Conservation (phyloP, 2,113 vertebrate genomes). For the Cynocephalus volans region DNA sequence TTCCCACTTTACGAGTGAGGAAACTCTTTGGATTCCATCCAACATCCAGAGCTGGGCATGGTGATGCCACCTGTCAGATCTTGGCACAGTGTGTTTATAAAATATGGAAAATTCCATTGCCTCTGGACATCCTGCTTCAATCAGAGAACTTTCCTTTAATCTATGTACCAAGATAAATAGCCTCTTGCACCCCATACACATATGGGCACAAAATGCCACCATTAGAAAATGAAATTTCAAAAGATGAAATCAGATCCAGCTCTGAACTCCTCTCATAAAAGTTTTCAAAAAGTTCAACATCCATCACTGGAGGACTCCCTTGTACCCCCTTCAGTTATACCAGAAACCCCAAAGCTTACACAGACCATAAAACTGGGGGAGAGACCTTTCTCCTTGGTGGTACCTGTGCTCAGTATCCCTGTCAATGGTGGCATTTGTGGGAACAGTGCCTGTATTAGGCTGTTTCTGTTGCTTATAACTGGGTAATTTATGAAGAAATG, state of each 20-base stretch:
- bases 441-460: not conserved
- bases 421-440: not conserved
- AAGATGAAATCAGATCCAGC: not conserved
- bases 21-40: not conserved
- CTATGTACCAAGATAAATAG: not conserved
- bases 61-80: not conserved
- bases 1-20: not conserved
- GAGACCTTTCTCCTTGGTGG: not conserved
- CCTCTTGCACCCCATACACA: not conserved
- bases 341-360: not conserved
- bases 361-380: not conserved
- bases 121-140: not conserved
- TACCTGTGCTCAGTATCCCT: not conserved
- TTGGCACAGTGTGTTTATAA: not conserved
- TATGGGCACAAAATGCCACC: not conserved
- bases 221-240: not conserved
- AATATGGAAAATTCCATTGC: not conserved
- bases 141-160: not conserved
- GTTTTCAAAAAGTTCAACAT: not conserved
- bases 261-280: not conserved
- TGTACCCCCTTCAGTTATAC: not conserved
- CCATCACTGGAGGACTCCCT: not conserved
- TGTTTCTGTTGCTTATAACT: too few relatives aligned
- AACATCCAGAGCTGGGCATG: fast-evolving
- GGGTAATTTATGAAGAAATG: too few relatives aligned